Evolutionary conservation across 2,888 invertebrate species (phyloP).

Genomic region (Acronicta psi): DNA sequence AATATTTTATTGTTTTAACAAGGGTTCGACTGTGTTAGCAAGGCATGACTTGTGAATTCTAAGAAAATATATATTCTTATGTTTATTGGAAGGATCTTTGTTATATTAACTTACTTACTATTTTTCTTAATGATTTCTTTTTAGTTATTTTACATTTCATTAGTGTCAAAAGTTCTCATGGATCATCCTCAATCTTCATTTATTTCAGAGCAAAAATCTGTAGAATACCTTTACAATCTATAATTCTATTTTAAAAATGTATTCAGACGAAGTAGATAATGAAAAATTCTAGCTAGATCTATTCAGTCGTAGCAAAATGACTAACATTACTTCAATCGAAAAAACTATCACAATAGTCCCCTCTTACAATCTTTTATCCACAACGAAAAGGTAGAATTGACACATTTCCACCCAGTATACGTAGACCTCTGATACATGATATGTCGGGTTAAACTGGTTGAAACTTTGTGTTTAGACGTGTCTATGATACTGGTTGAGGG

Average conservation of each 20-base stretch:
- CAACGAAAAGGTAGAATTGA: constrained; percentile 54
- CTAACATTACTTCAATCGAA: constrained; percentile 20
- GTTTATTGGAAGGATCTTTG: no score
- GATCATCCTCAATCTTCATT: no score
- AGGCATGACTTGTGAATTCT: no score
- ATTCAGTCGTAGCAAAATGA: constrained; percentile 21
- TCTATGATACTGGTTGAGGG: constrained; percentile 28
- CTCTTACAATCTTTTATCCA: constrained; percentile 49
- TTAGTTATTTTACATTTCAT: no score
- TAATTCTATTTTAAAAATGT: no score
- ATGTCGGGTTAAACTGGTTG: constrained; percentile 17
- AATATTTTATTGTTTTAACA: constrained; percentile 26
- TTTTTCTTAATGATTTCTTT: no score
- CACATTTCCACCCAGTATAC: constrained; percentile 37
- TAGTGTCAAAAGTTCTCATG: no score
- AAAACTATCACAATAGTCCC: constrained; percentile 35
- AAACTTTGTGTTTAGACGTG: constrained; percentile 14
- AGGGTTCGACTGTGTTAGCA: background rate
- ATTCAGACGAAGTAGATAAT: constrained; percentile 5
- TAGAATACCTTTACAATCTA: no score
- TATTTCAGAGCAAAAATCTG: no score
- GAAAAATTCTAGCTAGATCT: constrained; percentile 16
- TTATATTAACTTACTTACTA: no score
- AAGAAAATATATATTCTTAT: no score
- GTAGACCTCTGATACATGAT: constrained; percentile 39